phyloP scores from a whole-genome alignment of 2,888 invertebrate species.

The Piscicola geometra region DNA sequence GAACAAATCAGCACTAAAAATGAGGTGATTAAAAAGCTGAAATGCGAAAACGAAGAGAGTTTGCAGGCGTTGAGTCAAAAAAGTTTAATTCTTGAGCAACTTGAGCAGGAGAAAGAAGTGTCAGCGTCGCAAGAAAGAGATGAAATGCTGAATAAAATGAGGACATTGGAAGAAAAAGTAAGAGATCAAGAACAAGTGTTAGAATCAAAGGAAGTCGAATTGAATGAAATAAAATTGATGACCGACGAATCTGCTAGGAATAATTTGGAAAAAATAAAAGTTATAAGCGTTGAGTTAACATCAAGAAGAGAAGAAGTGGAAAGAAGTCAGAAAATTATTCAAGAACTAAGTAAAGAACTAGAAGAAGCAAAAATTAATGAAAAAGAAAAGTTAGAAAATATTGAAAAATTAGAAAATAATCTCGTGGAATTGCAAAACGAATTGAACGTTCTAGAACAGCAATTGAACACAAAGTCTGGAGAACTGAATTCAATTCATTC shows the following conservation, averaged over 20 bases:
- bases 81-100: neutral
- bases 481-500: too few species aligned
- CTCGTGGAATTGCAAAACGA: too few species aligned
- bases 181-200: neutral
- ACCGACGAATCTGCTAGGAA: too few species aligned
- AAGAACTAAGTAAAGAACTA: neutral
- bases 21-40: too few species aligned
- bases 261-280: neutral
- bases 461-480: neutral
- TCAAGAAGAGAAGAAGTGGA: neutral
- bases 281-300: neutral
- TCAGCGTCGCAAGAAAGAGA: neutral
- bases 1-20: too few species aligned
- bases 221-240: conserved; percentile 8
- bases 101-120: neutral
- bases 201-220: neutral
- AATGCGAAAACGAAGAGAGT: too few species aligned
- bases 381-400: neutral
- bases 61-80: neutral
- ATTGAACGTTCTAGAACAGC: too few species aligned
- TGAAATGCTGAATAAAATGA: neutral
- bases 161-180: neutral
- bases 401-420: neutral
- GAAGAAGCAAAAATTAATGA: neutral
- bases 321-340: neutral